Base-by-base conservation (phyloP, 2,113 vertebrate genomes). In the Myiozetetes cayanensis region DNA sequence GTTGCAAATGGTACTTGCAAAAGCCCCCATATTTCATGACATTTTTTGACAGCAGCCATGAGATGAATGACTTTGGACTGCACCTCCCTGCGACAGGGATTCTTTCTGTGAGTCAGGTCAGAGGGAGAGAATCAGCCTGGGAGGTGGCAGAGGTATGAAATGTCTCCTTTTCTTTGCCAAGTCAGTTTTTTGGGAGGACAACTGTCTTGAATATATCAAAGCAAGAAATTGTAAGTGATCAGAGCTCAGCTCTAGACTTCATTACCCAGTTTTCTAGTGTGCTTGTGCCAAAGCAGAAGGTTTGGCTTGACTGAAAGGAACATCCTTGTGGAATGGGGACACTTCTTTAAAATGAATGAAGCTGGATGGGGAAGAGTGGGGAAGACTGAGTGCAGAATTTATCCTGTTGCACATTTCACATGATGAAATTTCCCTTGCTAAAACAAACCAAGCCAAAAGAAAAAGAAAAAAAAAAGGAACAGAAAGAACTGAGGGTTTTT, bases 231-330 rank as follows among this genome's bases (percentile, higher is more conserved):
- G 6, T 86, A 23, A 81, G 70, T 94, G 72, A 74, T 72, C 44
- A 52, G 55, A 75, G 52, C 14, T 19, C 56, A 66, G 65, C 49
- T 92, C 68, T 81, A 73, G 56, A 58, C 37, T 90, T 87, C 14
- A 10, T 87, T 73, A 84, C 44, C 35, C 47, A 66, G 31, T 68
- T 92, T 94, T 79, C 59, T 66, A 67, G 28, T 46, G 19, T 49
- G 58, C 35, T 43, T 88, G 65, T 91, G 67, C 80, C 87, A 85
- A 77, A 91, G 91, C 65, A 91, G 80, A 70, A 92, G 43, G 50
- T 90, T 96, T 92, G 47, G 58, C 90, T 88, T 77, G 55, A 68
- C 85, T n/a, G 77, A 63, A 67, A 59, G 55, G 21, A 93, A 66
- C 39, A 73, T 89, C 85, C 71, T 33, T 41, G 68, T 78, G 76